A percentile compares a stretch with the other conserved stretches of the same genome.
phyloP scores from a whole-genome alignment of 2,888 invertebrate species.

The Orgyia antiqua region DNA sequence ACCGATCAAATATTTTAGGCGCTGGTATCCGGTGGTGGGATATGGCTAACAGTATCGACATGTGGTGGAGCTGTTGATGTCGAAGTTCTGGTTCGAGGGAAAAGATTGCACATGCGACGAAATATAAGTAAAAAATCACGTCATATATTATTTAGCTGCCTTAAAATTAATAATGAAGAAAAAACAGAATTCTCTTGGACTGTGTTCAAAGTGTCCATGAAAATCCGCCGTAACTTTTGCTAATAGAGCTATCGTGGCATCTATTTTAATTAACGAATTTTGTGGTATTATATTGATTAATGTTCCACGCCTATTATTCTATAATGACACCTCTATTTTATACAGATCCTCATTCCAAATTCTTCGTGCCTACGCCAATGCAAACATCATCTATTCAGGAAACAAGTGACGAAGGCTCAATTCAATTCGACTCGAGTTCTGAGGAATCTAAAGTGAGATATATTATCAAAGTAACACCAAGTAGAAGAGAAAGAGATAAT shows the following conservation, averaged over 20 bases:
- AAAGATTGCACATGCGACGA: constrained; percentile 45
- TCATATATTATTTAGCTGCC: too few relatives aligned
- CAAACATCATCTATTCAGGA: constrained; percentile 54
- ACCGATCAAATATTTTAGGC: constrained; percentile 50
- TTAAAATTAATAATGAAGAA: too few relatives aligned
- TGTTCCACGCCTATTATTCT: too few relatives aligned
- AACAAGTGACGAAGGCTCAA: constrained; percentile 63
- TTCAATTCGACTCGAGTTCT: constrained; percentile 67
- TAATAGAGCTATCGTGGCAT: too few relatives aligned
- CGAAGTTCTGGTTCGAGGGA: constrained; percentile 57
- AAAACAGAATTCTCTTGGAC: too few relatives aligned
- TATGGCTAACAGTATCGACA: constrained; percentile 55
- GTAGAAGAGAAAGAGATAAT: constrained; percentile 45
- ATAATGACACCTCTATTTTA: too few relatives aligned
- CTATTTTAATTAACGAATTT: too few relatives aligned
- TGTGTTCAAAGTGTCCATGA: too few relatives aligned
- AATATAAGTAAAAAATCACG: constrained; percentile 46
- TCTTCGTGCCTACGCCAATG: constrained; percentile 60
- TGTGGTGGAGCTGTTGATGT: constrained; percentile 64
- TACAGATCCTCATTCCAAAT: constrained; percentile 55
- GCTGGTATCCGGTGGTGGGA: constrained; percentile 43
- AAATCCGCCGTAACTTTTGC: too few relatives aligned
- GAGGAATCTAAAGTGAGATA: constrained; percentile 62
- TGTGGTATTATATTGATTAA: too few relatives aligned
- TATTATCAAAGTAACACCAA: constrained; percentile 56